Evolutionary conservation across 2,888 invertebrate species (phyloP), one percentile per base, ranked within the genome.

Genomic region (Trissonchulus latispiculum): DNA sequence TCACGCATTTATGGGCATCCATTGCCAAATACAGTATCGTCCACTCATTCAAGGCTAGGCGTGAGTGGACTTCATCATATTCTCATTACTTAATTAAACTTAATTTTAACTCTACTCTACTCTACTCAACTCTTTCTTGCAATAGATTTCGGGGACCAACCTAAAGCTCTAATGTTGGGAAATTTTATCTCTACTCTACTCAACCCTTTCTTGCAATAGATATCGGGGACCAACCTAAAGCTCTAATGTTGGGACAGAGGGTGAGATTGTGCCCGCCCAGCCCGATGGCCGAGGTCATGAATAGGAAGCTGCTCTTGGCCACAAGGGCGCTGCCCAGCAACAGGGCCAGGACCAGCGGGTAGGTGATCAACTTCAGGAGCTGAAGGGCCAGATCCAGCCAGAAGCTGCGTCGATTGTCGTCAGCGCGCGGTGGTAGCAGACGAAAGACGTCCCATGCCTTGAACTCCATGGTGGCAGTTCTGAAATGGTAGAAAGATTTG

Each of bases 371-470:
- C 77, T 83, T 83, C 74, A 83, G 80, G 1, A 82, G 75, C 76
- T 83, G 82, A 61, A 83, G 76, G 36, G 79, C 78, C 29, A 79
- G 76, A 74, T 80, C 79, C 76, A 80, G 78, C 79, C 81, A 80
- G 75, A 81, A 79, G 29, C 80, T 80, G 36, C 78, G 80, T 31
- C 78, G 79, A 15, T 78, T 75, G 69, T 75, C 68, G 74, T 82
- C 82, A 36, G 80, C 77, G 73, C 78, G 78, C 71, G 89, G 86
- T 0, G 90, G 90, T 15, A 89, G 86, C 78, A 90, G 88, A 79
- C 90, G 87, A 83, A 93, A 93, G 23, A 89, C 87, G 81, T 93
- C 90, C 93, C 93, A 93, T 89, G 90, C 86, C 78, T 85, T 88
- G 8, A 72, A 35, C 1, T 73, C 72, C 23, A 33, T 37, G 3